Conservation (phyloP, 2,888 invertebrate genomes). For the Torymus aiolomorphi region DNA sequence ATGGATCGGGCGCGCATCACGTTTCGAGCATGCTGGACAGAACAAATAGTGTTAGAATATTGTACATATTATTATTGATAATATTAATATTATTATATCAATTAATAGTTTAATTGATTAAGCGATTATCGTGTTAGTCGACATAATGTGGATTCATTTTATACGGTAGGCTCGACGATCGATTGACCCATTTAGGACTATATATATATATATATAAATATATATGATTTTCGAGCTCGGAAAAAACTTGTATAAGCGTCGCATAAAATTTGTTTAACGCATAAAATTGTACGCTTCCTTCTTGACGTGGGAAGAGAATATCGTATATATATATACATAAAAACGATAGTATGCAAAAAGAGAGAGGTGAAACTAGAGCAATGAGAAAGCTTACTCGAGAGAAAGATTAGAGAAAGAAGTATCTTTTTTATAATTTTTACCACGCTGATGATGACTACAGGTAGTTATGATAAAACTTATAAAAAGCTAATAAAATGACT, state of each 20-base stretch:
- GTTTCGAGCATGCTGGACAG: conserved; percentile 66
- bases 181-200: conserved; percentile 58
- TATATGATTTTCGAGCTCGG: conserved; percentile 57
- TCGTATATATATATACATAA: conserved; percentile 21
- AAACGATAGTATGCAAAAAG: conserved; percentile 27
- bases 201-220: too few species aligned
- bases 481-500: conserved; percentile 59
- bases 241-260: conserved; percentile 53
- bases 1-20: conserved; percentile 64
- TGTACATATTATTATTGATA: conserved; percentile 73
- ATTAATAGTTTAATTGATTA: conserved; percentile 73
- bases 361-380: conserved; percentile 36
- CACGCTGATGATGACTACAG: conserved; percentile 30
- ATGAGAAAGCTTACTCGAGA: conserved; percentile 49
- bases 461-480: conserved; percentile 43
- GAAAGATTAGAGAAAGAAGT: conserved; percentile 48
- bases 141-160: conserved; percentile 71
- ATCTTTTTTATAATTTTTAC: conserved; percentile 47
- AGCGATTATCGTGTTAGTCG: conserved; percentile 70
- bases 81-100: conserved; percentile 70
- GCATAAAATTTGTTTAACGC: conserved; percentile 50
- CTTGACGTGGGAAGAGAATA: conserved; percentile 27
- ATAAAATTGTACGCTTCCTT: conserved; percentile 52
- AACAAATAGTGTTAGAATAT: conserved; percentile 67
- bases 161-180: conserved; percentile 64